phyloP scores from a whole-genome alignment of 2,888 invertebrate species.

The Eilema griseolum region DNA sequence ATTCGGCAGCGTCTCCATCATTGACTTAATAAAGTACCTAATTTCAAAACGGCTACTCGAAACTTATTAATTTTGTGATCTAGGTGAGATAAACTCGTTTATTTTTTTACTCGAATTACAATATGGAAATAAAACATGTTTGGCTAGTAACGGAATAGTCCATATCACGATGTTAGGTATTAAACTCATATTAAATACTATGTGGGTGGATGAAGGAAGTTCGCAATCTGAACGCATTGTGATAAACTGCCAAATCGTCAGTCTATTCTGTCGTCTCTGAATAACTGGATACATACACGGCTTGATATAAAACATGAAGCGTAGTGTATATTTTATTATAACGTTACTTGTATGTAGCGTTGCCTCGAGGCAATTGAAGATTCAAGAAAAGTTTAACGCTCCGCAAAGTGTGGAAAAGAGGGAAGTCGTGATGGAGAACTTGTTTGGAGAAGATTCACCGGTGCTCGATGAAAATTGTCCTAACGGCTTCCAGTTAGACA shows the following conservation, averaged over 20 bases:
- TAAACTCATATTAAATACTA: background rate
- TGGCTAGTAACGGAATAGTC: background rate
- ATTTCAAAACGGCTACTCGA: too few relatives aligned
- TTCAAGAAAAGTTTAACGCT: conserved; percentile 26
- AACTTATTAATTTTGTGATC: background rate
- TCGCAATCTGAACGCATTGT: conserved; percentile 47
- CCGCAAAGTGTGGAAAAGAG: conserved; percentile 45
- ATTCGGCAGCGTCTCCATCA: too few relatives aligned
- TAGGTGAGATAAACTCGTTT: background rate
- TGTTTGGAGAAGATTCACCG: conserved; percentile 68
- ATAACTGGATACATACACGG: conserved; percentile 3
- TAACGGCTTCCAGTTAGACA: conserved; percentile 63
- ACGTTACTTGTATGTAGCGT: conserved; percentile 37
- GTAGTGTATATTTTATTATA: conserved; percentile 33
- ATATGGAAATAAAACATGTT: background rate
- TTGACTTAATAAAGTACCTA: too few relatives aligned
- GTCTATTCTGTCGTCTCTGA: conserved; percentile 28
- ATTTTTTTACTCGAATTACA: background rate
- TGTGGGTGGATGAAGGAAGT: conserved; percentile 67
- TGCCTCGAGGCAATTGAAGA: conserved; percentile 32
- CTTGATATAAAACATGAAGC: conserved; percentile 41
- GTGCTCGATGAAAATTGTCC: conserved; percentile 56
- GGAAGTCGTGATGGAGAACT: conserved; percentile 51
- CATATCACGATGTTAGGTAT: background rate
- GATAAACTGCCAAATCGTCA: conserved; percentile 49